Evolutionary conservation across 2,888 invertebrate genomes (phyloP).

Genomic region (Sturmia bella): DNA sequence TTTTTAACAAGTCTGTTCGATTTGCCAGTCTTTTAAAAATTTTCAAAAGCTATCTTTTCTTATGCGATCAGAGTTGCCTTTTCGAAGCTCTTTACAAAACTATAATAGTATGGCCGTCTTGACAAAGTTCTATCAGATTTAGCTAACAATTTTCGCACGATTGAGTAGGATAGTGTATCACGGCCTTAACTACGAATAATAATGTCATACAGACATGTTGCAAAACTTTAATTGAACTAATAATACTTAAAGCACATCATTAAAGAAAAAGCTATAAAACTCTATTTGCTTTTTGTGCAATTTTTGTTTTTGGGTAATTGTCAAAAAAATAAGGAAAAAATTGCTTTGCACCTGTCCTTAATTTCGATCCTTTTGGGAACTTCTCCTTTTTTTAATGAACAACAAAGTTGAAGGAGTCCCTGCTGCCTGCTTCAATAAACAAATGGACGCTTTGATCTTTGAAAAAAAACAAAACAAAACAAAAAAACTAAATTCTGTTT

Average conservation of each 20-base stretch:
- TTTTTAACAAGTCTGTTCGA: no score
- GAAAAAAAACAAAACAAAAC: constrained; percentile 9
- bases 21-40: no score
- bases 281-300: constrained; percentile 52
- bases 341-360: constrained; percentile 69
- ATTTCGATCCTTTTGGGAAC: constrained; percentile 60
- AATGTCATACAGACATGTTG: background rate
- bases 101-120: no score
- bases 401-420: constrained; percentile 62
- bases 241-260: constrained; percentile 34
- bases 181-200: no score
- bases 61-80: no score
- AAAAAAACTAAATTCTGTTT: constrained; percentile 47
- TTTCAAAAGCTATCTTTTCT: no score
- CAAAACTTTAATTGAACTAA: constrained; percentile 22
- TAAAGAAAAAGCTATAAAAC: constrained; percentile 51
- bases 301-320: constrained; percentile 57
- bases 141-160: no score
- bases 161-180: no score
- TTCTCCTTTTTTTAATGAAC: constrained; percentile 11
- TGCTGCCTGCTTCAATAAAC: constrained; percentile 14
- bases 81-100: no score
- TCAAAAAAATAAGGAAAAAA: constrained; percentile 37
- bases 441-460: constrained; percentile 58
- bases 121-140: no score